These are phyloP conservation scores for Trachelipus rathkii DNA, from an alignment of 1,140 invertebrate species.

Conservation along the genomic window DNA sequence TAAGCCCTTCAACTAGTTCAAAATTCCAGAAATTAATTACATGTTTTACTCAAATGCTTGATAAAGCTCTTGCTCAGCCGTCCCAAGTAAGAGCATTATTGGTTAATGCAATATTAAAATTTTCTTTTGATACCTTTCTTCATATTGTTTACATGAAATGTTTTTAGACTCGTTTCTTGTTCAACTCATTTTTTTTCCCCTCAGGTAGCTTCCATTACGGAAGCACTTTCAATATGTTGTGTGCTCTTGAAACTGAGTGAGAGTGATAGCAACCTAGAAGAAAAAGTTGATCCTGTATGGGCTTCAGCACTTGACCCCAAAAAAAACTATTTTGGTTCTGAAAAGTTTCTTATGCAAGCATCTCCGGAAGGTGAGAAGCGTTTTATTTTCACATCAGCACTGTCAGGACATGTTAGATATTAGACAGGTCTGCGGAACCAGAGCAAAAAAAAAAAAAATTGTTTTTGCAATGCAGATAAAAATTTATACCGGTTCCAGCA, in stretches of 20 bases:
- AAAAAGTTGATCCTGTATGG: slow-evolving; percentile 62
- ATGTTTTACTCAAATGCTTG: slow-evolving; percentile 62
- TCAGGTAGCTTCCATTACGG: slow-evolving; percentile 62
- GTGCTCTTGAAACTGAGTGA: slow-evolving; percentile 64
- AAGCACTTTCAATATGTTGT: slow-evolving; percentile 71
- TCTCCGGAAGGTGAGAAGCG: slow-evolving; percentile 63
- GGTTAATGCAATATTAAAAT: not conserved
- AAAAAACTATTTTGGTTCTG: slow-evolving; percentile 74
- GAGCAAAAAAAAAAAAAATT: too few relatives aligned
- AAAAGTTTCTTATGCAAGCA: slow-evolving; percentile 69
- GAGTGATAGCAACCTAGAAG: slow-evolving; percentile 56
- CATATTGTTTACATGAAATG: slow-evolving; percentile 4
- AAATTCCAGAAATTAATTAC: slow-evolving; percentile 58
- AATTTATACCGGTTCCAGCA: too few relatives aligned
- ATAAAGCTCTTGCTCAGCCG: slow-evolving; percentile 65
- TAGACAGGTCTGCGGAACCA: too few relatives aligned
- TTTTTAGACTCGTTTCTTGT: slow-evolving; percentile 9
- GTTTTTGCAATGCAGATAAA: too few relatives aligned
- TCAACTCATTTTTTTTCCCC: not conserved
- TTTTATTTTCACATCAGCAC: not conserved
- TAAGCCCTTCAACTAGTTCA: slow-evolving; percentile 56
- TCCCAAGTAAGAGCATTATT: slow-evolving; percentile 53
- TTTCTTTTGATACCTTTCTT: not conserved
- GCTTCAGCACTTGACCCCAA: slow-evolving; percentile 64
- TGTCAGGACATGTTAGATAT: too few relatives aligned